Evolutionary conservation across 1,140 invertebrate genomes (phyloP).

Genomic region (Temnothorax curvispinosus): DNA sequence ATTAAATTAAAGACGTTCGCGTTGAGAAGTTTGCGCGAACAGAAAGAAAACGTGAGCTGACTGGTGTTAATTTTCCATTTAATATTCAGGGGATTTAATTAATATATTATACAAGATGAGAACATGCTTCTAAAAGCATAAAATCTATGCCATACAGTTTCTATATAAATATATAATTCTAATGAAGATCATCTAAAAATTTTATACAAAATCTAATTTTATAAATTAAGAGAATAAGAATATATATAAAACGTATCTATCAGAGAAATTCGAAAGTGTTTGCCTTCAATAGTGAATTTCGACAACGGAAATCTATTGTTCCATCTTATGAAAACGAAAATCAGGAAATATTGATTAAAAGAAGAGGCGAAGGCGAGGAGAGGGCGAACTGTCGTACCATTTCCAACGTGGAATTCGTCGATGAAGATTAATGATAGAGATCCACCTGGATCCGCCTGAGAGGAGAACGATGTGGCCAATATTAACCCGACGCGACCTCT

Average conservation of each 20-base stretch:
- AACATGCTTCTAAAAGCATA: not conserved
- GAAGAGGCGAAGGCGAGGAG: no score
- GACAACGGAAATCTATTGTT: not conserved
- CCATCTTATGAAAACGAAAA: not conserved
- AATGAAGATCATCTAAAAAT: not conserved
- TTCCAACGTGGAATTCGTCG: slow-evolving; percentile 30
- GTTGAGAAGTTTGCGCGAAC: not conserved
- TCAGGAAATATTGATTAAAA: slow-evolving; percentile 13
- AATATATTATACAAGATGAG: slow-evolving; percentile 6
- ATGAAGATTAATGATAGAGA: slow-evolving; percentile 60
- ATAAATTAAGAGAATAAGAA: not conserved
- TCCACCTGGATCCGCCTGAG: slow-evolving; percentile 42
- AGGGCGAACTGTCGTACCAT: not conserved
- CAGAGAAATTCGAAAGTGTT: not conserved
- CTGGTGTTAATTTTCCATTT: slow-evolving; percentile 29
- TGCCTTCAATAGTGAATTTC: not conserved
- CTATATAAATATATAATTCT: not conserved
- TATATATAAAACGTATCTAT: not conserved
- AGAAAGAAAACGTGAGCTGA: not conserved
- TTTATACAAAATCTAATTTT: not conserved
- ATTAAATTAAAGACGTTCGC: slow-evolving; percentile 51
- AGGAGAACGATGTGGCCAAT: slow-evolving; percentile 29
- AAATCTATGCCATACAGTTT: not conserved
- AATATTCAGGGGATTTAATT: slow-evolving; percentile 6
- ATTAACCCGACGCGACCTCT: slow-evolving; percentile 47